These are phyloP conservation scores for Pocillopora damicornis DNA, from an alignment of 64 coral and sea anemone genomes.

Conservation along the genomic window DNA sequence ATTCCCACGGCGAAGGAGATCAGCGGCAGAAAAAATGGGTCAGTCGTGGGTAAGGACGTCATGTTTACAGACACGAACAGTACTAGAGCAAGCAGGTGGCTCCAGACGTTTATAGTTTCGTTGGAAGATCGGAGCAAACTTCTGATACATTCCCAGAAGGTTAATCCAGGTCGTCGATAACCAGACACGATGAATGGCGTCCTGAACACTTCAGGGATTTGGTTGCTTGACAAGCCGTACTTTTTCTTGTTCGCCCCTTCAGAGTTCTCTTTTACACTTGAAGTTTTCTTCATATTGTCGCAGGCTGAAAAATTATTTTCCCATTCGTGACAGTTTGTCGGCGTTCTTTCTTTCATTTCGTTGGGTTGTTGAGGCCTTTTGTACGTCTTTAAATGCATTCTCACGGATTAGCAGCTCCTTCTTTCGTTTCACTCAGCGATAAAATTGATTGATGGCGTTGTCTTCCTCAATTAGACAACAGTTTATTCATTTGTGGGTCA, in stretches of 20 bases:
- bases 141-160: conserved; percentile 66
- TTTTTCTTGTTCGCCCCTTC: neutral
- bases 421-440: neutral
- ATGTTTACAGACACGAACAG: conserved; percentile 54
- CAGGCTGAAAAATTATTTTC: neutral
- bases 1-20: conserved; percentile 74
- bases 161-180: conserved; percentile 80
- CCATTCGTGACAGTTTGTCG: neutral
- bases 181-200: conserved; percentile 79
- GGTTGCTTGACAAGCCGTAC: conserved; percentile 25
- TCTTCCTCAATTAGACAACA: neutral
- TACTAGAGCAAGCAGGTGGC: conserved; percentile 80
- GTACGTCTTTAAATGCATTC: neutral
- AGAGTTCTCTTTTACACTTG: neutral
- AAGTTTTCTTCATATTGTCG: neutral
- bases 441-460: neutral
- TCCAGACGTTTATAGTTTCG: conserved; percentile 93
- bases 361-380: neutral
- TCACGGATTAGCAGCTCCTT: neutral
- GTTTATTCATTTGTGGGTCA: neutral
- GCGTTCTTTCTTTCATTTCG: neutral
- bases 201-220: conserved; percentile 65
- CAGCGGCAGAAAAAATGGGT: conserved; percentile 66
- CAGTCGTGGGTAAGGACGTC: conserved; percentile 33
- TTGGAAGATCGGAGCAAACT: conserved; percentile 72